Evolutionary conservation across 2,797 vertebrate genomes (phyloP), one percentile per base, ranked within the genome.

Genomic region (Iguana delicatissima): DNA sequence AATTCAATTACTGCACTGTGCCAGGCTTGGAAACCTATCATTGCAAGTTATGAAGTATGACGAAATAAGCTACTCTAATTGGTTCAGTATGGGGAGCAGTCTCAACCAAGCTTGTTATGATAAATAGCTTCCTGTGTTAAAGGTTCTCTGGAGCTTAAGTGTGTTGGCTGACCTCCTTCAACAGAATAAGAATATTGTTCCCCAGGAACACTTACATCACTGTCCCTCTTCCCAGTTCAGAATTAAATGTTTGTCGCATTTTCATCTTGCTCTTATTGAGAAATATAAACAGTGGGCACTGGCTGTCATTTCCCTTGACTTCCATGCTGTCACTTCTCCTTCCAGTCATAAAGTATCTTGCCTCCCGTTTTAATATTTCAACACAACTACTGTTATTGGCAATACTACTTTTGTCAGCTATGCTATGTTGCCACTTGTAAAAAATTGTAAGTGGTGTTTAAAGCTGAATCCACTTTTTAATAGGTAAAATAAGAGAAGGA

Each of bases 1-100:
- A 99, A 98, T 98, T 98, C 98, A 98, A 98, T 99, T 98, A 98
- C 98, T 97, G 97, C 97, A 97, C 98, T 96, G 97, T 97, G 97
- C 96, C 97, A 98, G 96, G 98, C 98, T 98, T 97, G 97, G 97
- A 98, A 98, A 98, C 97, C 97, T 97, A 98, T 98, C 97, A 97
- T 98, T 97, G 97, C 97, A 97, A 97, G 97, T 98, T 98, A 98
- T 98, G 98, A 98, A 98, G 97, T 97, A 98, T 98, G 98, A 98
- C 97, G 98, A 98, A 98, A 98, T 97, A 96, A 97, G 96, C 96
- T 93, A 96, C 96, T 97, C 98, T 98, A 98, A 98, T 98, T 98
- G 98, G 97, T 98, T 98, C 98, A 98, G 97, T 97, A 98, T 98
- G 98, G 97, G 72, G 97, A 97, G 97, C 97, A 97, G 97, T 98